Base-by-base conservation (phyloP, 1,140 invertebrate genomes). In the Scaptomyza graminum region DNA sequence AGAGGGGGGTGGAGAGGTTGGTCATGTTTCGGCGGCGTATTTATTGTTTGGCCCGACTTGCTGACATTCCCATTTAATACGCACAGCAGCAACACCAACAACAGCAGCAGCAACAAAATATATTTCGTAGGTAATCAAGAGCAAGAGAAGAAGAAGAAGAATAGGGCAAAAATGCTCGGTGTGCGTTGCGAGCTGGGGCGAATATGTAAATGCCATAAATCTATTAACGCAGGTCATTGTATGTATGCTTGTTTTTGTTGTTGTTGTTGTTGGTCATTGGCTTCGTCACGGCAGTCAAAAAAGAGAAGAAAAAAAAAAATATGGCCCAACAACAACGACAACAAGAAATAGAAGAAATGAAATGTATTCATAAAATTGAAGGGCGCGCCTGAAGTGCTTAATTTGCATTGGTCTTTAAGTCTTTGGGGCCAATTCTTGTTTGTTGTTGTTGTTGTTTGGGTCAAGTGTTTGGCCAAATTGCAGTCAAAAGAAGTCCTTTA, bases 21-120 rank as follows among this genome's bases (percentile, higher is more conserved):
- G 28, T 31, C 28, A 31, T 31, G 28, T 22, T 22, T 22, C 18
- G 4, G 18, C 9, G 1, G 8, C 39, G 44, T 64, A 81, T 80
- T 80, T 80, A 81, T 81, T 81, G 67, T 81, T 80, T 76, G 73
- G 73, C 67, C 60, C 50, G 68, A 80, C 78, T 80, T 80, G 67
- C 78, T 76, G 73, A 80, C 63, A 76, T 80, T 76, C 56, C 49
- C 73, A 69, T 80, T 64, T 66, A 68, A 75, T 72, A 59, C 41
- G 46, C 69, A 46, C 16, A n/a, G 4, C 52, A 63, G n/a, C 18
- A 61, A 18, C 65, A 63, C 9, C 16, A 15, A 7, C 50, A 47
- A 13, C 31, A 47, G n/a, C n/a, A n/a, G 9, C 49, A 46, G n/a
- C 62, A 71, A 46, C 28, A 25, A 62, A 47, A 73, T 61, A 68